Base-by-base conservation (phyloP, 2,888 invertebrate genomes). In the Anoncus sp. region DNA sequence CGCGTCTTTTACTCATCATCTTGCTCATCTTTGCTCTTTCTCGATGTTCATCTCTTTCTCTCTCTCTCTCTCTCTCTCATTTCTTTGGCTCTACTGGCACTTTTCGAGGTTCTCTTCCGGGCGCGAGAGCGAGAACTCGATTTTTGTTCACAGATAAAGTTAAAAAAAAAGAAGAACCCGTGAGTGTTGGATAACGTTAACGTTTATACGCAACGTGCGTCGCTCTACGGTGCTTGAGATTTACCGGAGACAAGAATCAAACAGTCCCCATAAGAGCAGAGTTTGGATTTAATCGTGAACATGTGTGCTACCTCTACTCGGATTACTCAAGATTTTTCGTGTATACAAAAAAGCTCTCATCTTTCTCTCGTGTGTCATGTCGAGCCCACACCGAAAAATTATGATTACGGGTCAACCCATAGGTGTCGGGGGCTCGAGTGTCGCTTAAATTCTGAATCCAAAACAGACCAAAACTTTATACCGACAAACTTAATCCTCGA, bases 351-450 rank as follows among this genome's bases (percentile, higher is more conserved):
- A 70, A 49, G 12, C 24, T 57, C 24, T 59, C 69, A 35, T 69
- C 57, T 35, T 47, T 24, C 47, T 38, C 43, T 22, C 40, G 27
- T 22, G 62, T 59, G 40, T 10, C 9, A 38, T 49, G 45, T 49
- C 14, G 38, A 47, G 20, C 40, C 31, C 59, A n/a, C n/a, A 3
- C 14, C n/a, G 38, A 57, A 43, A 81, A 85, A 85, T 84, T 81
- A 84, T 81, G 80, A 81, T 82, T 82, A 80, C 79, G 75, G 81
- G 82, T 83, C 81, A 82, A 7, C 70, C 75, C 67, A 76, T 76
- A 77, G 77, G 79, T 66, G 78, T 75, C 79, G 78, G n/a, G 31
- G 12, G 31, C 14, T 24, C 51, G 53, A 7, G 69, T 53, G 57
- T 67, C 45, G 49, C 75, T 71, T n/a, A 22, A 45, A 22, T 59